Evolutionary conservation across 1,140 invertebrate species (phyloP), one percentile per base, ranked within the genome.

Genomic region (honey bee (Apis mellifera)): DNA sequence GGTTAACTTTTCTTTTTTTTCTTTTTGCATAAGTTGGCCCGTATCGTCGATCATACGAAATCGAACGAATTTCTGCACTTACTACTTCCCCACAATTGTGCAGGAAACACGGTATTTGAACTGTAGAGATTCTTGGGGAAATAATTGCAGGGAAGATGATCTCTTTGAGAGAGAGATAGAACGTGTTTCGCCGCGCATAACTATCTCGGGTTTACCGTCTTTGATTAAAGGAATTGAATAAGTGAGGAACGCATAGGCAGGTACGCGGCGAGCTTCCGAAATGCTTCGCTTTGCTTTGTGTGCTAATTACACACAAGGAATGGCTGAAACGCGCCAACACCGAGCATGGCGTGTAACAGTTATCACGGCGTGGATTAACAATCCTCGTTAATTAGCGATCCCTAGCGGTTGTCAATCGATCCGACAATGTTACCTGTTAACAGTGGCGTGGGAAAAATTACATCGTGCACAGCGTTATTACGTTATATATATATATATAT

Each of bases 151-250:
- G 70, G 70, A 72, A 13, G 54, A 8, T 12, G 21, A 21, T 72
- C 23, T 52, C 42, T 72, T 55, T 42, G 32, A 32, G 32, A 32
- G 32, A 7, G 70, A 57, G 11, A 72, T 12, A 1, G 52, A 19
- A 42, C 5, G 21, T 23, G 42, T 23, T 23, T 48, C 26, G 52
- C 21, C 19, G 17, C 26, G 12, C 9, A 42, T 17, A 26, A 48
- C 23, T 2, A 13, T 55, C 11, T 55, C 52, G 13, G 19, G 17
- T 5, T 42, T 54, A 17, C 50, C 11, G 48, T 26, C 52, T 72
- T 57, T 72, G 70, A 72, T 57, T 72, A 55, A 57, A 72, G 70
- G 70, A 21, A 72, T 7, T n/a, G 52, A 55, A 72, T 72, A 55
- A 72, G 70, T 32, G 19, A 52, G 11, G 11, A 32, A 72, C 26